phyloP scores from a whole-genome alignment of 1,140 invertebrate genomes.

The Dendroctonus valens region DNA sequence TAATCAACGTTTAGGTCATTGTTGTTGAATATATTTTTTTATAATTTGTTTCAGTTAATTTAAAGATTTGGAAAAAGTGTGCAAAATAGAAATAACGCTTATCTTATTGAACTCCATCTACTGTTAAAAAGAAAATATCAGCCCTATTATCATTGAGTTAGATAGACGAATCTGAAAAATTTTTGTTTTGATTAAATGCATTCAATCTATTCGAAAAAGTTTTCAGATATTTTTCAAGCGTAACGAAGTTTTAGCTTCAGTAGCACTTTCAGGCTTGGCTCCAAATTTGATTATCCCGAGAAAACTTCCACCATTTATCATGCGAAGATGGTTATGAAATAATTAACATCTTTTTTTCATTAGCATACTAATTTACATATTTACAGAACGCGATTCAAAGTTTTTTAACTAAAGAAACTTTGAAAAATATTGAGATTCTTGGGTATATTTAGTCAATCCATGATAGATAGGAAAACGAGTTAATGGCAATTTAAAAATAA shows the following conservation, averaged over 20 bases:
- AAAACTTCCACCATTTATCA: slow-evolving; percentile 19
- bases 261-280: slow-evolving; percentile 6
- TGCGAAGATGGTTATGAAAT: slow-evolving; percentile 8
- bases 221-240: slow-evolving; percentile 7
- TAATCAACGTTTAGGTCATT: no score
- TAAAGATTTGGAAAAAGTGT: no score
- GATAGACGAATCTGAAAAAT: background rate
- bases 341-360: slow-evolving; percentile 8
- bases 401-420: background rate
- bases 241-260: slow-evolving; percentile 11
- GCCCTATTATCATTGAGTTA: no score
- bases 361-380: background rate
- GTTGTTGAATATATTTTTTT: no score
- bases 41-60: no score
- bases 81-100: no score
- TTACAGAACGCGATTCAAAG: background rate
- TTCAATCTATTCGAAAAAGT: slow-evolving; percentile 9
- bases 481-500: background rate
- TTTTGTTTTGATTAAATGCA: slow-evolving; percentile 19
- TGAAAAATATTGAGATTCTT: slow-evolving; percentile 1
- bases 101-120: no score
- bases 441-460: background rate
- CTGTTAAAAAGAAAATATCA: no score
- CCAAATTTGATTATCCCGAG: slow-evolving; percentile 8
- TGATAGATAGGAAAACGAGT: background rate